Conservation (phyloP, 2,797 vertebrate genomes). For the Setipinna tenuifilis region DNA sequence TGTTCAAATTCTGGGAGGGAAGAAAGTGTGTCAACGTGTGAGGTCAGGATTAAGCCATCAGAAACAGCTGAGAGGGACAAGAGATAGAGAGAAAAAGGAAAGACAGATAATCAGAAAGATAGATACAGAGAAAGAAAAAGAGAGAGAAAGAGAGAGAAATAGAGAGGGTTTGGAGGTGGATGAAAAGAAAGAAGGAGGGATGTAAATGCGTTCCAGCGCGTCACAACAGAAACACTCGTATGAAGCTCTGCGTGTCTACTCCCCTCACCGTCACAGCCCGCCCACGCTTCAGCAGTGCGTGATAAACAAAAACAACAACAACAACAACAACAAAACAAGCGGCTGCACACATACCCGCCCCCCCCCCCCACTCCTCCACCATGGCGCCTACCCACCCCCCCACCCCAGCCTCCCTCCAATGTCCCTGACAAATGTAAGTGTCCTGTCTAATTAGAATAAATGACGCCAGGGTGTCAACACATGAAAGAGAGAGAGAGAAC, state of each 20-base stretch:
- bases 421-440: not conserved
- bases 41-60: slow-evolving; percentile 36
- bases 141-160: not conserved
- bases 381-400: not conserved
- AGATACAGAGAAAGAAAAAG: slow-evolving; percentile 42
- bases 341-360: not conserved
- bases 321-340: not conserved
- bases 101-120: slow-evolving; percentile 26
- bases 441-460: not conserved
- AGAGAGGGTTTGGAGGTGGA: slow-evolving; percentile 22
- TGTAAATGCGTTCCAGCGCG: not conserved
- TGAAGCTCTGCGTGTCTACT: not conserved
- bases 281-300: not conserved
- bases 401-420: not conserved
- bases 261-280: not conserved
- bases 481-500: not conserved
- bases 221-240: not conserved
- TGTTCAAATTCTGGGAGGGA: not conserved
- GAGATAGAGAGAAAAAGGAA: slow-evolving; percentile 21
- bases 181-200: not conserved
- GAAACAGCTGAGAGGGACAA: not conserved
- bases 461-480: not conserved
- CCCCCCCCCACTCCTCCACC: not conserved
- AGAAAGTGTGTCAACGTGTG: not conserved
- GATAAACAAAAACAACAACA: not conserved